phyloP scores from a whole-genome alignment of 1,140 invertebrate species.

The Homalodisca vitripennis region DNA sequence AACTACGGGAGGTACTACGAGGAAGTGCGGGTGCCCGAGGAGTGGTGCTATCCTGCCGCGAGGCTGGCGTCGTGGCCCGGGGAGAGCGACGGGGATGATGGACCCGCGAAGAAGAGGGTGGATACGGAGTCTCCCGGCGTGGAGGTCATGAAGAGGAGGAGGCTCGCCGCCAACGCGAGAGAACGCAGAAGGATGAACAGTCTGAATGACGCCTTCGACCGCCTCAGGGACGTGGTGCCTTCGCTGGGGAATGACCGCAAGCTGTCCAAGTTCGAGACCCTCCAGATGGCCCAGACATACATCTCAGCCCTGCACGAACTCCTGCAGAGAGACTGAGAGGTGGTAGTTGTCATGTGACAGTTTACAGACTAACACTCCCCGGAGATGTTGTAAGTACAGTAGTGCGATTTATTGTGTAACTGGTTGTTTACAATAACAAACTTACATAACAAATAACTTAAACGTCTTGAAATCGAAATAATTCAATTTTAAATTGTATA shows the following conservation, averaged over 20 bases:
- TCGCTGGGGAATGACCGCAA: constrained; percentile 73
- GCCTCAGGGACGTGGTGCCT: constrained; percentile 77
- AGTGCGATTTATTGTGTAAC: too few relatives aligned
- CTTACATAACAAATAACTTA: too few relatives aligned
- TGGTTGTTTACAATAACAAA: too few relatives aligned
- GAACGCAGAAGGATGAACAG: constrained; percentile 81
- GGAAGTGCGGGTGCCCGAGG: neutral
- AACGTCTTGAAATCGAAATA: too few relatives aligned
- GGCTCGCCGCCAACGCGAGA: constrained; percentile 73
- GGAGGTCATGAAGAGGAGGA: constrained; percentile 58
- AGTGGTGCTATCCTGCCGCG: too few relatives aligned
- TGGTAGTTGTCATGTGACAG: too few relatives aligned
- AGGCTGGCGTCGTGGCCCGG: neutral
- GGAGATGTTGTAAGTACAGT: too few relatives aligned
- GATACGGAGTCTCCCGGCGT: neutral
- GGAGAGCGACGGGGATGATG: neutral
- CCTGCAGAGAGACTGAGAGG: constrained; percentile 42
- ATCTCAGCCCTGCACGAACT: constrained; percentile 71
- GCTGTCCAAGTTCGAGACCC: constrained; percentile 82
- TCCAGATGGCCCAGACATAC: constrained; percentile 87
- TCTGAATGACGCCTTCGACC: constrained; percentile 79
- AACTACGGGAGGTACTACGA: constrained; percentile 10
- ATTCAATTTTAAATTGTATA: too few relatives aligned
- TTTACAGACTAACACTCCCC: too few relatives aligned
- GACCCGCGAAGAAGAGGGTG: neutral